Evolutionary conservation across 1,140 invertebrate genomes (phyloP).

Genomic region (Lerema accius): DNA sequence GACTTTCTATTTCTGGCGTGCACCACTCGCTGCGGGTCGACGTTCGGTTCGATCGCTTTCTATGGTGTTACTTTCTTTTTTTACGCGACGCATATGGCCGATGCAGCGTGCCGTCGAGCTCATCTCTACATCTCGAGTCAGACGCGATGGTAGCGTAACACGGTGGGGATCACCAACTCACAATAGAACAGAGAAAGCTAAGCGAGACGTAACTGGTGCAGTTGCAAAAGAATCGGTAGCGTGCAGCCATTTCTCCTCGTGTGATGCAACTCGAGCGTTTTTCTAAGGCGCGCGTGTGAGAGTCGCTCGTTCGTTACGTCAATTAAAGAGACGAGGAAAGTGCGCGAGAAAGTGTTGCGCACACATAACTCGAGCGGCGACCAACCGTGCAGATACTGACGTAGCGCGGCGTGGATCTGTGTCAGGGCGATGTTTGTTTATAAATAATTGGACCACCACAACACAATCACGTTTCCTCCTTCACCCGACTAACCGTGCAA

Average conservation of each 20-base stretch:
- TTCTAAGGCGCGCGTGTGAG: conserved; percentile 71
- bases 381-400: conserved; percentile 48
- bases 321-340: conserved; percentile 78
- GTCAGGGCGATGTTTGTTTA: conserved; percentile 74
- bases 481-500: not conserved
- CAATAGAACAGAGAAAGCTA: conserved; percentile 62
- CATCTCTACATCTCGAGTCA: conserved; percentile 44
- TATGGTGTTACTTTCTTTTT: conserved; percentile 77
- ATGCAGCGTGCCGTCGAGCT: conserved; percentile 38
- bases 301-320: conserved; percentile 78
- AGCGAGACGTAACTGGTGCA: conserved; percentile 64
- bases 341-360: conserved; percentile 70
- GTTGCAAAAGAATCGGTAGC: conserved; percentile 67
- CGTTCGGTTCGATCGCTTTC: conserved; percentile 68
- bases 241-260: conserved; percentile 76
- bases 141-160: too few species aligned
- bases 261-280: conserved; percentile 76
- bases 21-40: conserved; percentile 67
- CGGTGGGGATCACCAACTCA: conserved; percentile 57
- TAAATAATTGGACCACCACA: conserved; percentile 61
- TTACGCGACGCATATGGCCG: conserved; percentile 50
- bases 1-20: conserved; percentile 78
- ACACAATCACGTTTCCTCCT: conserved; percentile 47
- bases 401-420: conserved; percentile 50
- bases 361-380: conserved; percentile 61